Conservation (phyloP, 1,140 invertebrate species). For the Pseudomyrmex pallidus region DNA sequence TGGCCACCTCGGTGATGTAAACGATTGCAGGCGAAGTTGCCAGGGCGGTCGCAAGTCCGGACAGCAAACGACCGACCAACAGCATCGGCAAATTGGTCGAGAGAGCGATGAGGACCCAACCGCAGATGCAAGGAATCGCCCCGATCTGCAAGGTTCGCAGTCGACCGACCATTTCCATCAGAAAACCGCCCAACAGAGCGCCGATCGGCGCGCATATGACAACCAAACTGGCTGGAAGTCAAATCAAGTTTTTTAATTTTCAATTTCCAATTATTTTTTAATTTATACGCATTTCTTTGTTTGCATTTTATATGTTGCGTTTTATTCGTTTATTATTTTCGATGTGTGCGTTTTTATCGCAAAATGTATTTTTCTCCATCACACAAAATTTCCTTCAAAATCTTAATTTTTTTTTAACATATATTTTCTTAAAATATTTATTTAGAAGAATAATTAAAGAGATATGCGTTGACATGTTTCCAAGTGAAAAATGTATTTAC, state of each 20-base stretch:
- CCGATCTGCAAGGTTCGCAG: slow-evolving; percentile 87
- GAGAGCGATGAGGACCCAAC: slow-evolving; percentile 88
- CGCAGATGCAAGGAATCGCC: slow-evolving; percentile 87
- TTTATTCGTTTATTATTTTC: background rate
- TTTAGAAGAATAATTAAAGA: too few relatives aligned
- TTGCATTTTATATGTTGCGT: background rate
- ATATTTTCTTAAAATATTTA: too few relatives aligned
- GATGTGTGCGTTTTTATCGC: background rate
- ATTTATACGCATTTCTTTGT: background rate
- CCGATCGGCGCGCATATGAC: slow-evolving; percentile 86
- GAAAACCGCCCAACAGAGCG: slow-evolving; percentile 85
- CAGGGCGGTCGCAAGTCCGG: slow-evolving; percentile 87
- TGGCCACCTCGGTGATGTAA: slow-evolving; percentile 87
- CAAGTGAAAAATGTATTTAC: background rate
- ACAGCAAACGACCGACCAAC: slow-evolving; percentile 87
- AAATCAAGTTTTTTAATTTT: slow-evolving; percentile 22
- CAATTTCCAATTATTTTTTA: background rate
- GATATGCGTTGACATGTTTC: background rate
- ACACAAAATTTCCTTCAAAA: background rate
- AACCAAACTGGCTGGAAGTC: slow-evolving; percentile 85
- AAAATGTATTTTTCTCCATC: background rate
- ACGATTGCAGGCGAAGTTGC: slow-evolving; percentile 87
- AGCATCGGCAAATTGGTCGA: slow-evolving; percentile 84
- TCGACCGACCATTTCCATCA: slow-evolving; percentile 88
- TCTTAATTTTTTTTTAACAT: background rate